Percentiles rank a stretch among this genome's conserved stretches.
phyloP scores from a whole-genome alignment of 2,888 invertebrate genomes.

The Bembecia ichneumoniformis region DNA sequence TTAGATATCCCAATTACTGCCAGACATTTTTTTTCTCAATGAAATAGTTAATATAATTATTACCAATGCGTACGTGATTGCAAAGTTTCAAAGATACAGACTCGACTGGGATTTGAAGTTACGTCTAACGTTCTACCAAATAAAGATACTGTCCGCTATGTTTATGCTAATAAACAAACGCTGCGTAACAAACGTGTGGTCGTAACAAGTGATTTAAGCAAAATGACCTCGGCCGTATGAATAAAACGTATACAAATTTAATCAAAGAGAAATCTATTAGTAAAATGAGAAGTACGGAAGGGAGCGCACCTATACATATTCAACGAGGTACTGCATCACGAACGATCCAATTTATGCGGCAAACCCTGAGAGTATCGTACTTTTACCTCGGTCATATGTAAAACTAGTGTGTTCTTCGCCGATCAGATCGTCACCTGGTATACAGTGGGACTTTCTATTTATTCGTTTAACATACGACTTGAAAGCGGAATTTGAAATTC shows the following conservation, averaged over 20 bases:
- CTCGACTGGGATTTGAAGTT: no score
- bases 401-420: conserved; percentile 62
- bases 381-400: conserved; percentile 65
- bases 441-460: conserved; percentile 27
- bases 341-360: conserved; percentile 68
- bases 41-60: no score
- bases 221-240: conserved; percentile 59
- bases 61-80: no score
- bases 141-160: conserved; percentile 2
- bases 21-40: no score
- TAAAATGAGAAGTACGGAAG: conserved; percentile 73
- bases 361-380: conserved; percentile 64
- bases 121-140: no score
- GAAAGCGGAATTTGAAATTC: conserved; percentile 13
- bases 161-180: conserved; percentile 14
- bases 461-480: conserved; percentile 20
- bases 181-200: conserved; percentile 27
- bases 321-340: conserved; percentile 72
- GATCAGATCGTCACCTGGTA: conserved; percentile 58
- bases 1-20: no score
- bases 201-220: conserved; percentile 50
- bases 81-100: no score
- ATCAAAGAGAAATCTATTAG: conserved; percentile 73
- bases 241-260: conserved; percentile 72
- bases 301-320: conserved; percentile 72